Conservation (phyloP, 2,888 invertebrate species). For the Labia minor region DNA sequence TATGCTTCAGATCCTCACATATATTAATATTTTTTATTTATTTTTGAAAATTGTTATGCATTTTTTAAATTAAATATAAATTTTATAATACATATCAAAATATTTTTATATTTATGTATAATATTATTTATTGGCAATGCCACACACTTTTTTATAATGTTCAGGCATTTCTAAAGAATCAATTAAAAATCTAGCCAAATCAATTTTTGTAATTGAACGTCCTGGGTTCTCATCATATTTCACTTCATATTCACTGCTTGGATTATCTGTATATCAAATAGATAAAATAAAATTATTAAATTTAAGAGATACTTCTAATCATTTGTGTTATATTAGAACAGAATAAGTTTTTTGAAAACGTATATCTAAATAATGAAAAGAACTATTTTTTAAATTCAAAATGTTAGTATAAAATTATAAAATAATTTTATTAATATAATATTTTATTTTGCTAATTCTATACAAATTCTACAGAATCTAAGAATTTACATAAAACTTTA, state of each 20-base stretch:
- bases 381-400: too few species aligned
- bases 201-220: conserved; percentile 59
- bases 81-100: neutral
- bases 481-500: too few species aligned
- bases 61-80: too few species aligned
- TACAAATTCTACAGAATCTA: too few species aligned
- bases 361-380: too few species aligned
- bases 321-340: too few species aligned
- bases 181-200: conserved; percentile 65
- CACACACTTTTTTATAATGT: conserved; percentile 54
- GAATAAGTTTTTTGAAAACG: too few species aligned
- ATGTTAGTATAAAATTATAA: too few species aligned
- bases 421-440: too few species aligned
- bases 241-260: conserved; percentile 48
- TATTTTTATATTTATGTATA: neutral
- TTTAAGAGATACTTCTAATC: conserved; percentile 27
- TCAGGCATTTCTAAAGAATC: conserved; percentile 57
- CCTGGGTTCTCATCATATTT: conserved; percentile 56
- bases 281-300: conserved; percentile 13
- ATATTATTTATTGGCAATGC: conserved; percentile 44
- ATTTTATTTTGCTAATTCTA: too few species aligned
- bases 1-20: too few species aligned
- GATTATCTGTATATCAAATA: conserved; percentile 49
- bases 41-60: too few species aligned
- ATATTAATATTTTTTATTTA: neutral